These are phyloP conservation scores for Andrena praecox DNA, from an alignment of 2,888 invertebrate species.

Conservation along the genomic window DNA sequence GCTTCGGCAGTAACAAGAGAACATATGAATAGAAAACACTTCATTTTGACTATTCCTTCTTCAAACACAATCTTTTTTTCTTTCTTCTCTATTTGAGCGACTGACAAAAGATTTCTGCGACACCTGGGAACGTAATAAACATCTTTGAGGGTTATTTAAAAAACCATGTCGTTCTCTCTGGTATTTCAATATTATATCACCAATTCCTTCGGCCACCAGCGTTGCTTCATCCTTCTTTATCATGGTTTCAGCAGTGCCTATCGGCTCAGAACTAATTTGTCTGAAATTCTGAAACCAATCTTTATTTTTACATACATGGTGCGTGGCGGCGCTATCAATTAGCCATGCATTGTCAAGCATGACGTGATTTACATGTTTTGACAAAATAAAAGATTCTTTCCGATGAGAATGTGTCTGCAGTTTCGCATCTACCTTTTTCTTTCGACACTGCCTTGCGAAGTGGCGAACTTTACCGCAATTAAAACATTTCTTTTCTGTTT, in stretches of 20 bases:
- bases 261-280: background rate
- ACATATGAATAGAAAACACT: no score
- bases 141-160: background rate
- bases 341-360: slow-evolving; percentile 3
- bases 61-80: background rate
- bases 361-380: background rate
- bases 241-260: background rate
- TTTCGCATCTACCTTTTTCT: background rate
- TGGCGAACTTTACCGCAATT: slow-evolving; percentile 4
- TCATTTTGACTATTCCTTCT: background rate
- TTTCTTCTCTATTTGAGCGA: slow-evolving; percentile 12
- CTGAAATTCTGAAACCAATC: slow-evolving; percentile 22
- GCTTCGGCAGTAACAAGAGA: no score
- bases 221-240: background rate
- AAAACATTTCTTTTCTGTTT: background rate
- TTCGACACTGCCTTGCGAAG: background rate
- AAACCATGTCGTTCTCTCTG: background rate
- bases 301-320: slow-evolving; percentile 21
- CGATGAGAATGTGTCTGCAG: background rate
- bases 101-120: slow-evolving; percentile 2
- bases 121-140: slow-evolving; percentile 1
- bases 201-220: slow-evolving; percentile 8
- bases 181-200: slow-evolving; percentile 8
- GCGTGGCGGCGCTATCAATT: slow-evolving; percentile 24
- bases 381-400: slow-evolving; percentile 1